Conservation (phyloP, 2,113 vertebrate genomes). For the Helogale parvula region DNA sequence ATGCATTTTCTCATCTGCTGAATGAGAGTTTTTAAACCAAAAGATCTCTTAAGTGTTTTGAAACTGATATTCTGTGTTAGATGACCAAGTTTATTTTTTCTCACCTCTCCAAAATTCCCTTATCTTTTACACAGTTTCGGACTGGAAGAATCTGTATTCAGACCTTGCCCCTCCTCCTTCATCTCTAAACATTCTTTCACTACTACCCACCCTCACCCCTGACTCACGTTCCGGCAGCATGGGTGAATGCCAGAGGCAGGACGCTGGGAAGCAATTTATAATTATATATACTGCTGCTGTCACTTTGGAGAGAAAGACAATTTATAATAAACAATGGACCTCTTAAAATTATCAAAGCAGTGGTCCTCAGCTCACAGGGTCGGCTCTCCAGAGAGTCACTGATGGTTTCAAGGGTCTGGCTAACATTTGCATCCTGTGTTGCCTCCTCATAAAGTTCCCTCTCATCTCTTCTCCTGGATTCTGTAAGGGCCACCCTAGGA, state of each 20-base stretch:
- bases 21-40: neutral
- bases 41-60: neutral
- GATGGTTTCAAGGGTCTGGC: constrained; percentile 55
- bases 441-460: constrained; percentile 31
- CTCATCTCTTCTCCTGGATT: constrained; percentile 43
- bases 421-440: constrained; percentile 53
- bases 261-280: constrained; percentile 68
- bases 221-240: constrained; percentile 30
- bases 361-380: constrained; percentile 46
- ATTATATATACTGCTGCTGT: constrained; percentile 52
- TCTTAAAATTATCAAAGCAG: constrained; percentile 72
- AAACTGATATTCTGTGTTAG: neutral
- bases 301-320: constrained; percentile 50
- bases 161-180: neutral
- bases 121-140: neutral
- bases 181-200: constrained; percentile 32
- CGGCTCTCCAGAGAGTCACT: constrained; percentile 54
- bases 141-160: neutral
- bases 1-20: neutral
- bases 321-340: constrained; percentile 73
- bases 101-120: neutral
- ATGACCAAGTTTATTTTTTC: neutral
- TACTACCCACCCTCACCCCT: neutral
- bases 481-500: constrained; percentile 44
- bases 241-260: constrained; percentile 61